Evolutionary conservation across 1,140 invertebrate genomes (phyloP), one percentile per base, ranked within the genome.

Genomic region (Hestina assimilis): DNA sequence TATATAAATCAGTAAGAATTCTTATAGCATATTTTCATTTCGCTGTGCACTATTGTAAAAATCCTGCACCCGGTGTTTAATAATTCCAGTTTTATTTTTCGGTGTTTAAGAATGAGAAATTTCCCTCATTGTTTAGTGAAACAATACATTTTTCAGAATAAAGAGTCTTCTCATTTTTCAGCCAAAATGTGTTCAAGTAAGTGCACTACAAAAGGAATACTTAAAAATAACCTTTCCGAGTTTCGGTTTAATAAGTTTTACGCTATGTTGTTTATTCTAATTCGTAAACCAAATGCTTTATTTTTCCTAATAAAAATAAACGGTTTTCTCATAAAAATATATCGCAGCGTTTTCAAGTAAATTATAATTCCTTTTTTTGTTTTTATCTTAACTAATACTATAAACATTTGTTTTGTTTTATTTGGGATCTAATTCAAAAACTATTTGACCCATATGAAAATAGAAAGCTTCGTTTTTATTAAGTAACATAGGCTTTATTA

Each of bases 161-260:
- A 59, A 59, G 42, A 53, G 42, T 45, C 31, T 56, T 59, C 57
- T 59, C 57, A 53, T 59, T 59, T 59, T 35, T 43, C 57, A 59
- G 43, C 57, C 57, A 53, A 59, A 59, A 59, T 59, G 48, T 59
- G 57, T 53, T 59, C 50, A 38, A 59, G 57, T 59, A 41, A 53
- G 55, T 53, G 57, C 50, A 45, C 48, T 35, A 47, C 41, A 40
- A 31, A 26, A 47, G 57, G 53, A 53, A 59, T 47, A 33, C 31
- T 59, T 59, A 48, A 59, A 56, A 58, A 58, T 45, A 43, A 51
- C 38, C 55, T 58, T 43, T 58, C 28, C 9, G 20, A 35, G 46
- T 43, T 41, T 50, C 45, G 28, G 47, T 41, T 50, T 50, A 50
- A 46, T 40, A 48, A 50, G 55, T 58, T 58, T 51, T 51, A 48